Percentiles rank a stretch among this genome's conserved stretches.
Conservation (phyloP, 2,888 invertebrate genomes). For the Lycia hirtaria region DNA sequence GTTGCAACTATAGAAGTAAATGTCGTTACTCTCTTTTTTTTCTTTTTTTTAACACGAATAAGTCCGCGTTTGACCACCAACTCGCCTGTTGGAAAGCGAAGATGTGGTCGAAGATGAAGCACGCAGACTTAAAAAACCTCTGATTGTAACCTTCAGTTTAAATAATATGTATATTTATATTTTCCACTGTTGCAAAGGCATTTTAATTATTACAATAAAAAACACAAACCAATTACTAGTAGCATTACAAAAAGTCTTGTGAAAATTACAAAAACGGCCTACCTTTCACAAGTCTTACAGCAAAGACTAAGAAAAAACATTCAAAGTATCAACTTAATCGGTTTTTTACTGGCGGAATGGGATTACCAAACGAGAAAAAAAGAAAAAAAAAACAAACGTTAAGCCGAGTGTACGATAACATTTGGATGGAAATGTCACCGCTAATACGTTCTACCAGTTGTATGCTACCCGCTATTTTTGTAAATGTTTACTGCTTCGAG, state of each 20-base stretch:
- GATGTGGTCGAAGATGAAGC: no score
- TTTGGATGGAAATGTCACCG: conserved; percentile 32
- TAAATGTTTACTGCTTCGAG: conserved; percentile 26
- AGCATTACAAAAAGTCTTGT: neutral
- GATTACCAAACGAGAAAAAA: conserved; percentile 30
- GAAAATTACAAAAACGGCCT: neutral
- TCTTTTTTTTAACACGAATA: no score
- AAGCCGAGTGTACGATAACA: conserved; percentile 27
- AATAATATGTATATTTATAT: no score
- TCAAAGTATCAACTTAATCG: conserved; percentile 27
- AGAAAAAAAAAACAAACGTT: no score
- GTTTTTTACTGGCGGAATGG: conserved; percentile 17
- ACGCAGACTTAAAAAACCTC: no score
- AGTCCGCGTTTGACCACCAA: no score
- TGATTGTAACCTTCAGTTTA: no score
- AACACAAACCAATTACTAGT: neutral
- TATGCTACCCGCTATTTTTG: conserved; percentile 21
- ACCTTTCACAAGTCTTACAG: conserved; percentile 11
- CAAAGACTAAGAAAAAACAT: conserved; percentile 19
- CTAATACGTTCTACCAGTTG: conserved; percentile 28
- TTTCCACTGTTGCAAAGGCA: no score
- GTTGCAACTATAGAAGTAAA: no score
- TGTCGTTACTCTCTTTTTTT: no score
- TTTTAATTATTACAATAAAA: no score
- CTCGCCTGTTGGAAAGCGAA: no score